Percentiles rank a stretch among this genome's conserved stretches.
Conservation (phyloP, 2,113 vertebrate species). For the Isichthys henryi region DNA sequence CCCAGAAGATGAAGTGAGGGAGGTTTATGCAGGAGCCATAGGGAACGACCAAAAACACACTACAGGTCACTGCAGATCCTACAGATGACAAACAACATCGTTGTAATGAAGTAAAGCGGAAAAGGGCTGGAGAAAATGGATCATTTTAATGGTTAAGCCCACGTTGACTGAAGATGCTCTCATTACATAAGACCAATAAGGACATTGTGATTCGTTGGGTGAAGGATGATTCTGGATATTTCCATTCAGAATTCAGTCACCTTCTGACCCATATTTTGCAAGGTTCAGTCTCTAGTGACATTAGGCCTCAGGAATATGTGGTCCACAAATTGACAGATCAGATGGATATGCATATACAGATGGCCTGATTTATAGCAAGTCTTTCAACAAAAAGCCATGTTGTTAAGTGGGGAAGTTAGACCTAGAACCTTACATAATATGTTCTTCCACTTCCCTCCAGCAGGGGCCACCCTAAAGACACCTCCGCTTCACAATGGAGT, state of each 20-base stretch:
- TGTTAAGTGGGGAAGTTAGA: background rate
- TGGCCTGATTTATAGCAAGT: background rate
- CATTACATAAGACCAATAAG: background rate
- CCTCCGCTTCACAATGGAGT: background rate
- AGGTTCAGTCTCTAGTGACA: background rate
- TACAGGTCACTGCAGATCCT: background rate
- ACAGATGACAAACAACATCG: background rate
- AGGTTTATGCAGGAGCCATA: conserved; percentile 22
- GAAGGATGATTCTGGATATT: background rate
- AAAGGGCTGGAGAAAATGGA: background rate
- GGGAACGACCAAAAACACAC: conserved; percentile 16
- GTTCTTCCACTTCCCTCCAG: conserved; percentile 18
- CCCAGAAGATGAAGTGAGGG: background rate
- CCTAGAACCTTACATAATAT: background rate
- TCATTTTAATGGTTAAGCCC: background rate
- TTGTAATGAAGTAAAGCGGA: background rate
- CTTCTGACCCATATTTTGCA: background rate
- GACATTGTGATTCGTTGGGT: background rate
- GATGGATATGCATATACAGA: background rate
- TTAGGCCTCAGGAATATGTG: background rate
- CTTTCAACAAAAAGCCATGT: background rate
- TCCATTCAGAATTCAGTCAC: background rate
- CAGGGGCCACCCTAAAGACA: conserved; percentile 26
- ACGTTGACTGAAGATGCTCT: background rate
- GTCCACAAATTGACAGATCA: background rate